Evolutionary conservation across 2,888 invertebrate genomes (phyloP).

Genomic region (Tetragnatha montana): DNA sequence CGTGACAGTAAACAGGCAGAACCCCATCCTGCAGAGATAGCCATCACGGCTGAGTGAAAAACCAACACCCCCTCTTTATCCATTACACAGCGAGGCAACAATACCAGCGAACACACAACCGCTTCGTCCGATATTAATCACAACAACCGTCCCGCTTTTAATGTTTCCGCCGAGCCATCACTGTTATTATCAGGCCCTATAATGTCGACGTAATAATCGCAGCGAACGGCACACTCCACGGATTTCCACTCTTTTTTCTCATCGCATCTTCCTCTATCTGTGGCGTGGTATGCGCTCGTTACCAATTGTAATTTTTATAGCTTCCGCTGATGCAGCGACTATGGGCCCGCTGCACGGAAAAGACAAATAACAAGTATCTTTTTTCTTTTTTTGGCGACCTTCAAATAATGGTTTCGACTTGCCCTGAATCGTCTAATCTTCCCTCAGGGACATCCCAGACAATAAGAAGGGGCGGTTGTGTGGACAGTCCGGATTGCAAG

Average conservation of each 20-base stretch:
- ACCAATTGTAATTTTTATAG: conserved; percentile 68
- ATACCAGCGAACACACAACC: too few species aligned
- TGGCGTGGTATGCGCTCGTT: conserved; percentile 61
- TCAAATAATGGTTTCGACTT: conserved; percentile 10
- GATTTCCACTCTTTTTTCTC: too few species aligned
- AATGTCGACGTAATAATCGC: conserved; percentile 67
- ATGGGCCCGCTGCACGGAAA: conserved; percentile 56
- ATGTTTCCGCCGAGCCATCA: conserved; percentile 64
- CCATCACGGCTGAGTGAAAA: too few species aligned
- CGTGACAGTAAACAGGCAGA: too few species aligned
- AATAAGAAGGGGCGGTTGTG: background rate
- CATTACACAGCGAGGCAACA: too few species aligned
- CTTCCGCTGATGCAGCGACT: conserved; percentile 46
- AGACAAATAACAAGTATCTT: conserved; percentile 24
- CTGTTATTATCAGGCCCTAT: conserved; percentile 62
- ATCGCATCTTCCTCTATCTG: too few species aligned
- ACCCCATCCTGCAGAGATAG: too few species aligned
- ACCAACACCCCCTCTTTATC: too few species aligned
- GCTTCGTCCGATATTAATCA: background rate
- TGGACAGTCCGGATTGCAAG: background rate
- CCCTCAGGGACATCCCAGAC: background rate
- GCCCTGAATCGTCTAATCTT: background rate
- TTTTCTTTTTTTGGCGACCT: conserved; percentile 36
- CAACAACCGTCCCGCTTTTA: conserved; percentile 59
- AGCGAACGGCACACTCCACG: conserved; percentile 26